These are phyloP conservation scores for Melanophora roralis DNA, from an alignment of 2,888 invertebrate genomes.

Conservation along the genomic window DNA sequence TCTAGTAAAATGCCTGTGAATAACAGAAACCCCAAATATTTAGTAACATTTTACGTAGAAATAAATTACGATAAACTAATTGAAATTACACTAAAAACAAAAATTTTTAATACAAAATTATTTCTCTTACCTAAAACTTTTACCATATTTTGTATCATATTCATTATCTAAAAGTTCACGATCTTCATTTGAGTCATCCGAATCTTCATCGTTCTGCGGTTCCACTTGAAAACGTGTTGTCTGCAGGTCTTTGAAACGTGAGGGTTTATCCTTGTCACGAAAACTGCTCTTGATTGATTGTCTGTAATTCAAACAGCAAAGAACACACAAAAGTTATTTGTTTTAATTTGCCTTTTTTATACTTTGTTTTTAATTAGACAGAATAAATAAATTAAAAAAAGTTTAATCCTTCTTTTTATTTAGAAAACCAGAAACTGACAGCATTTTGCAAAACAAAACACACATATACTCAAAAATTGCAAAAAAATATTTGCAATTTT, in stretches of 20 bases:
- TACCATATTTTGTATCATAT: conserved; percentile 85
- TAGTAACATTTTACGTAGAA: too few relatives aligned
- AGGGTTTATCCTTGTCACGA: conserved; percentile 81
- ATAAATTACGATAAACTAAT: neutral
- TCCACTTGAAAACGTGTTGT: conserved; percentile 81
- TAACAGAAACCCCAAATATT: too few relatives aligned
- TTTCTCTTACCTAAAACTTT: conserved; percentile 87
- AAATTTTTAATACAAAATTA: neutral
- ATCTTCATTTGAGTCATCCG: conserved; percentile 78
- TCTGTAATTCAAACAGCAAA: conserved; percentile 62
- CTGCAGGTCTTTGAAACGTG: conserved; percentile 80
- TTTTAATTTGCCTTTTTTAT: neutral
- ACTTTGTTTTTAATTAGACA: neutral
- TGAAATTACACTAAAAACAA: too few relatives aligned
- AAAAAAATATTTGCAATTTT: too few relatives aligned
- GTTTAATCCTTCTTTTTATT: too few relatives aligned
- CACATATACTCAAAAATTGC: too few relatives aligned
- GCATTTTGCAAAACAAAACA: too few relatives aligned
- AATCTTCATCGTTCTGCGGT: conserved; percentile 73
- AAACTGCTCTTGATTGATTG: conserved; percentile 81
- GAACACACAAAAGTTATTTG: neutral
- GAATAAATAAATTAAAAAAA: too few relatives aligned
- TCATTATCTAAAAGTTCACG: conserved; percentile 78
- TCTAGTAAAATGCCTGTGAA: conserved; percentile 88
- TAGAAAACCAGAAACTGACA: too few relatives aligned